Conservation (phyloP, 1,140 invertebrate genomes). For the Caenorhabditis latens region DNA sequence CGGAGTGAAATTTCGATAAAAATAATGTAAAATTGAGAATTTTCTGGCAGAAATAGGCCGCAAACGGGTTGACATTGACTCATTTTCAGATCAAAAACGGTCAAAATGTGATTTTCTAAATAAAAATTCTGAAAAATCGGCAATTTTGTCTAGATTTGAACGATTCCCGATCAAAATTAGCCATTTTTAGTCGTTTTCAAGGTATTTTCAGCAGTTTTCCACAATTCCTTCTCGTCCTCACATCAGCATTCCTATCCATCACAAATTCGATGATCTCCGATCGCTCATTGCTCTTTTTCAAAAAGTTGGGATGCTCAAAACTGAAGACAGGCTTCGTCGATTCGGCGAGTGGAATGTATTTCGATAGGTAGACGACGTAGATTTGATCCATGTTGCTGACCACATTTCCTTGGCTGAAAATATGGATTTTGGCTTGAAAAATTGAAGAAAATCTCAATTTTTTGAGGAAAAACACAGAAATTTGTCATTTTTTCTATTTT, state of each 20-base stretch:
- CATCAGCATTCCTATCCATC: conserved; percentile 49
- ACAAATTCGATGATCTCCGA: conserved; percentile 25
- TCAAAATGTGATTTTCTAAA: no score
- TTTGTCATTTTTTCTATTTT: no score
- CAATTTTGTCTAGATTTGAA: no score
- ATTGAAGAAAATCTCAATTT: neutral
- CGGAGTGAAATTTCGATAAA: no score
- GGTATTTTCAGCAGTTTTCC: no score
- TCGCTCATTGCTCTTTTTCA: conserved; percentile 57
- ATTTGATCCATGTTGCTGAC: conserved; percentile 66
- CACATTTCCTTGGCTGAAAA: conserved; percentile 30
- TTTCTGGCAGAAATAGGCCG: no score
- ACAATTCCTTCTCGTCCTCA: conserved; percentile 1
- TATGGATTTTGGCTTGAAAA: neutral
- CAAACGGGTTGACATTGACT: no score
- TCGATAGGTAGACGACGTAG: conserved; percentile 70
- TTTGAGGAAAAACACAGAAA: neutral
- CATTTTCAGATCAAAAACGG: no score
- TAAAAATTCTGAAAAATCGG: no score
- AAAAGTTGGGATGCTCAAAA: conserved; percentile 71
- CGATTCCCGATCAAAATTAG: no score
- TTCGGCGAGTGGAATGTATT: conserved; percentile 62
- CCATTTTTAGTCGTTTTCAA: no score
- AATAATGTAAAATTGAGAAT: no score
- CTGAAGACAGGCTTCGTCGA: conserved; percentile 63